These are phyloP conservation scores for Hyles euphorbiae DNA, from an alignment of 1,140 invertebrate genomes.

Conservation along the genomic window DNA sequence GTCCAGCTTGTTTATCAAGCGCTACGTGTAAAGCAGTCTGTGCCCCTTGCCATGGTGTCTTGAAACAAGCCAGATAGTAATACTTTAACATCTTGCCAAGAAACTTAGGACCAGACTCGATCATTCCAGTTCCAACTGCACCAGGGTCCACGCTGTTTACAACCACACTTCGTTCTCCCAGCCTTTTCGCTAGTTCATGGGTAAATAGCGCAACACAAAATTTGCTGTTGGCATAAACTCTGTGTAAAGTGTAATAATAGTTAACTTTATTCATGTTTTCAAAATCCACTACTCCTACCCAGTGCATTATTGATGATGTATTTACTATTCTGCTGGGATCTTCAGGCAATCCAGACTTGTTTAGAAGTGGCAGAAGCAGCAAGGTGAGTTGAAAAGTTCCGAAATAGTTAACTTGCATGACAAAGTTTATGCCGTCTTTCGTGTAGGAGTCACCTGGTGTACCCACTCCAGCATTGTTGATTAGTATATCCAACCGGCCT, in stretches of 20 bases:
- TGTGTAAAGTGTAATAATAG: slow-evolving; percentile 55
- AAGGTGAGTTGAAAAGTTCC: slow-evolving; percentile 84
- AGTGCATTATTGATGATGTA: slow-evolving; percentile 79
- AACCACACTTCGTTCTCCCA: slow-evolving; percentile 75
- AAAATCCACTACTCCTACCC: slow-evolving; percentile 76
- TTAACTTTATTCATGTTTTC: slow-evolving; percentile 9
- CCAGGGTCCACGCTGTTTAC: slow-evolving; percentile 77
- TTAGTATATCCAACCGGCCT: slow-evolving; percentile 78
- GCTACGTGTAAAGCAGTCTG: slow-evolving; percentile 47
- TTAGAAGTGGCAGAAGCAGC: slow-evolving; percentile 79
- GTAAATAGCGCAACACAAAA: slow-evolving; percentile 81
- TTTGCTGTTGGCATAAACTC: slow-evolving; percentile 80
- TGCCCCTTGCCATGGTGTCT: slow-evolving; percentile 39
- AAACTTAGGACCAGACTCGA: slow-evolving; percentile 7
- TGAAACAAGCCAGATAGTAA: slow-evolving; percentile 22
- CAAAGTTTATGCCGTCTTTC: slow-evolving; percentile 80
- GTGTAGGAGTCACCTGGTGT: slow-evolving; percentile 44
- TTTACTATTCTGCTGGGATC: slow-evolving; percentile 80
- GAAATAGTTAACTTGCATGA: slow-evolving; percentile 80
- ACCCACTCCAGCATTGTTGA: slow-evolving; percentile 85
- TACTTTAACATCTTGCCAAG: slow-evolving; percentile 10
- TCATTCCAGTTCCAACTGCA: slow-evolving; percentile 74
- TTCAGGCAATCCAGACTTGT: slow-evolving; percentile 38
- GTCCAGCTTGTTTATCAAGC: slow-evolving; percentile 35
- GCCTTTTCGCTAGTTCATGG: slow-evolving; percentile 73